These are phyloP conservation scores for Subanguina moxae DNA, from an alignment of 1,140 invertebrate species.

Conservation along the genomic window DNA sequence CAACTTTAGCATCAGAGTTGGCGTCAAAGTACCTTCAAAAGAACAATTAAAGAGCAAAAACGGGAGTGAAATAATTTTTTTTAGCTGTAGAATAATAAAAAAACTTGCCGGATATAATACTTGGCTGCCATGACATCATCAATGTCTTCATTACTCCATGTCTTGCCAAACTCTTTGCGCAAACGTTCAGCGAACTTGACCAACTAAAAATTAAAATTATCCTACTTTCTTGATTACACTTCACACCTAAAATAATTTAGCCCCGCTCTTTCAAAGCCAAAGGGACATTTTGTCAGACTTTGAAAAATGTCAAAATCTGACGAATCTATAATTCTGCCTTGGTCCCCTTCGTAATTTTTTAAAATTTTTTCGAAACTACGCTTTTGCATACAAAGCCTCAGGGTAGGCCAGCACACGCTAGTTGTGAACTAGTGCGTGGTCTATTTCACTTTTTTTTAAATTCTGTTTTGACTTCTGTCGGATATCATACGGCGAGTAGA, in stretches of 20 bases:
- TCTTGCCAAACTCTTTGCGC: slow-evolving; percentile 54
- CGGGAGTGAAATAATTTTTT: background rate
- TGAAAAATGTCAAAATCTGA: too few species aligned
- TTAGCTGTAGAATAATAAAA: background rate
- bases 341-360: too few species aligned
- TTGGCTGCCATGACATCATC: slow-evolving; percentile 52
- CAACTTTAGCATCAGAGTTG: slow-evolving; percentile 46
- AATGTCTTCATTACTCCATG: slow-evolving; percentile 57
- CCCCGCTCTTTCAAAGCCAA: too few species aligned
- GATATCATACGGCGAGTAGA: too few species aligned
- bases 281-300: too few species aligned
- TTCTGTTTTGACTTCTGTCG: too few species aligned
- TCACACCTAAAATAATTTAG: background rate
- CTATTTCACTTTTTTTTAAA: too few species aligned
- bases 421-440: too few species aligned
- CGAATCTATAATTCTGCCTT: too few species aligned
- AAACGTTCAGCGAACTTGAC: slow-evolving; percentile 44
- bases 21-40: slow-evolving; percentile 53
- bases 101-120: slow-evolving; percentile 54
- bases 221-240: background rate
- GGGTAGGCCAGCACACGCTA: too few species aligned
- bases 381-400: too few species aligned
- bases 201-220: slow-evolving; percentile 34
- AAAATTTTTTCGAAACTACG: background rate
- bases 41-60: background rate